Percentiles rank a stretch among this genome's conserved stretches.
phyloP scores from a whole-genome alignment of 2,797 vertebrate species.

The Phataginus tricuspis region DNA sequence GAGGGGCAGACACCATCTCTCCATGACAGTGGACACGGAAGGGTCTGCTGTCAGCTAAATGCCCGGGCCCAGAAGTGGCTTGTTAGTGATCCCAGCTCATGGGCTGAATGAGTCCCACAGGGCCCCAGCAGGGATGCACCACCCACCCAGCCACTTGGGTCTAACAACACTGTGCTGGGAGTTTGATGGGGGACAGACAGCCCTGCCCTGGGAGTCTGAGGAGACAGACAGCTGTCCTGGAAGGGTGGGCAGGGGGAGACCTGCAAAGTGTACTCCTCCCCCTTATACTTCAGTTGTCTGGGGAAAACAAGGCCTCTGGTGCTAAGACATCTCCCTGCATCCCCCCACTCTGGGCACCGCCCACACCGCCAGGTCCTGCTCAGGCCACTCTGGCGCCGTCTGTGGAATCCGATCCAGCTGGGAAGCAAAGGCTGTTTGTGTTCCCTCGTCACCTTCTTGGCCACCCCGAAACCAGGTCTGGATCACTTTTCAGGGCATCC shows the following conservation, averaged over 20 bases:
- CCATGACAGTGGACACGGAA: background rate
- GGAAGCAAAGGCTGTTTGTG: slow-evolving; percentile 66
- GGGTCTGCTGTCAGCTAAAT: background rate
- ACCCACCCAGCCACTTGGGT: background rate
- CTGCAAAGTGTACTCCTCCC: background rate
- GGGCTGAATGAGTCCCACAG: background rate
- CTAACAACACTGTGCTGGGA: background rate
- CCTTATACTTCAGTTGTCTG: no score
- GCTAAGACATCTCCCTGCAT: background rate
- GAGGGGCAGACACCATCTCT: background rate
- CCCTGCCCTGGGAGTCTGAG: no score
- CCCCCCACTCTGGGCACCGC: fast-evolving
- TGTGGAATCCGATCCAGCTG: background rate
- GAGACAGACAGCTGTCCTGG: background rate
- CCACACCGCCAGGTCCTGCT: background rate
- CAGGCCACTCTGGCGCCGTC: slow-evolving; percentile 27
- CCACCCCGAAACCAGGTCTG: background rate
- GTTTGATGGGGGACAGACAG: background rate
- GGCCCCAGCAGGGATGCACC: background rate
- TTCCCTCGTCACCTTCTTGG: background rate
- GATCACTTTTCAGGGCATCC: slow-evolving; percentile 25
- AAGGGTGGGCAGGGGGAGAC: background rate
- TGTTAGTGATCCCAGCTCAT: background rate
- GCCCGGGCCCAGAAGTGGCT: background rate
- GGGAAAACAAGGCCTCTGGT: background rate